Evolutionary conservation across 1,140 invertebrate species (phyloP), one percentile per base, ranked within the genome.

Genomic region (Ctenoplectra terminalis): DNA sequence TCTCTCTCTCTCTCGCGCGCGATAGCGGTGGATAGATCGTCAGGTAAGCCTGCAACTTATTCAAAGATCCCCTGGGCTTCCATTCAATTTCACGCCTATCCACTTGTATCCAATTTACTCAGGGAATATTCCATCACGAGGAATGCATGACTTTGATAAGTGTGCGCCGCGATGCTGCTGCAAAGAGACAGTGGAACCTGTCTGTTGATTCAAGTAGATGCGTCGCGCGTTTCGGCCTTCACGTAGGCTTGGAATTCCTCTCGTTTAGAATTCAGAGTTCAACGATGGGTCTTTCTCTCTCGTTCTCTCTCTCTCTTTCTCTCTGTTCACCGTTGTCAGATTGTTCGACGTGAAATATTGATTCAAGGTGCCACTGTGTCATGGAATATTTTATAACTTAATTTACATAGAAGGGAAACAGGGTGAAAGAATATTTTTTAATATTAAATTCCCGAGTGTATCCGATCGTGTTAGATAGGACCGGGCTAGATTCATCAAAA

Each of bases 71-170:
- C 26, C n/a, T 11, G 26, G 48, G 37, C 37, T 63, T 31, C 69
- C 67, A 72, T 79, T 80, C 70, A 40, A 73, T 80, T 80, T 80
- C 77, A 73, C 77, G 69, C 70, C 77, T 64, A 63, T 80, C 77
- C 77, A 46, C 48, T 73, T 46, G 77, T 64, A 64, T 73, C 56
- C 77, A 73, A 80, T 80, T 80, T 73, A 63, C 54, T 9, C 66
- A 0, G 8, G 37, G 37, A 80, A 80, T 63, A 46, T 63, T 64
- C 54, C 77, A 15, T 61, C 69, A 17, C 56, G 69, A 61, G 48
- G 69, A 72, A 72, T 43, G 34, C 46, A 34, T 60, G 56, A 79
- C 46, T 72, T 73, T 79, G 69, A 72, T 54, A 63, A 63, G 46
- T 60, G 76, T 69, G 29, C 37, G 20, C 26, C 17, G 6, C 46